Evolutionary conservation across 1,140 invertebrate species (phyloP).

Genomic region (Homalodisca vitripennis): DNA sequence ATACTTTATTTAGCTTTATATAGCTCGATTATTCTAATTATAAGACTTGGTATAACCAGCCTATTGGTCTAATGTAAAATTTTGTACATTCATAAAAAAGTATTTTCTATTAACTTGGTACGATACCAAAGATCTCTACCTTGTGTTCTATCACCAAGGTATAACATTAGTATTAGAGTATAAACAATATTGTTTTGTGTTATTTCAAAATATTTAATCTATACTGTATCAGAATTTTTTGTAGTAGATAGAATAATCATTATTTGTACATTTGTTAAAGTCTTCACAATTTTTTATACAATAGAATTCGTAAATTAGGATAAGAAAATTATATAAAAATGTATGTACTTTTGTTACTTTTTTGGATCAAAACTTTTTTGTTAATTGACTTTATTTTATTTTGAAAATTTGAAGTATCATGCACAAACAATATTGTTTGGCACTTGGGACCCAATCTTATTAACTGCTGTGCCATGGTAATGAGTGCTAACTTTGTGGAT

Average conservation of each 20-base stretch:
- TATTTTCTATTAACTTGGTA: conserved; percentile 15
- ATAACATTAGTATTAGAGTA: conserved; percentile 12
- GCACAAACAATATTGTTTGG: too few species aligned
- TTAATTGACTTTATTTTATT: too few species aligned
- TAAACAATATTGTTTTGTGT: conserved; percentile 17
- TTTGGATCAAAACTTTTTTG: too few species aligned
- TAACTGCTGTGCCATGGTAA: conserved; percentile 10
- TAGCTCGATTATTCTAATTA: background rate
- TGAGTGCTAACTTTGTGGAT: too few species aligned
- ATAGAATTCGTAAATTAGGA: too few species aligned
- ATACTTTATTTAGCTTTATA: background rate
- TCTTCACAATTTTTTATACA: too few species aligned
- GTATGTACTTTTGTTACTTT: too few species aligned
- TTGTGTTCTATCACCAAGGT: background rate
- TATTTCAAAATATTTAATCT: background rate
- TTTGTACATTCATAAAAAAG: background rate
- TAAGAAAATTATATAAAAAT: too few species aligned
- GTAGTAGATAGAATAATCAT: too few species aligned
- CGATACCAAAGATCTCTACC: conserved; percentile 25
- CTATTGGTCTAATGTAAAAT: background rate
- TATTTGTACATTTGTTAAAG: too few species aligned
- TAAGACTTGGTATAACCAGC: conserved; percentile 21
- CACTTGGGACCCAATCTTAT: conserved; percentile 10
- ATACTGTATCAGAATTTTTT: too few species aligned
- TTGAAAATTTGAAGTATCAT: too few species aligned